These are phyloP conservation scores for Limnephilus marmoratus DNA, from an alignment of 2,888 invertebrate species.

Conservation along the genomic window DNA sequence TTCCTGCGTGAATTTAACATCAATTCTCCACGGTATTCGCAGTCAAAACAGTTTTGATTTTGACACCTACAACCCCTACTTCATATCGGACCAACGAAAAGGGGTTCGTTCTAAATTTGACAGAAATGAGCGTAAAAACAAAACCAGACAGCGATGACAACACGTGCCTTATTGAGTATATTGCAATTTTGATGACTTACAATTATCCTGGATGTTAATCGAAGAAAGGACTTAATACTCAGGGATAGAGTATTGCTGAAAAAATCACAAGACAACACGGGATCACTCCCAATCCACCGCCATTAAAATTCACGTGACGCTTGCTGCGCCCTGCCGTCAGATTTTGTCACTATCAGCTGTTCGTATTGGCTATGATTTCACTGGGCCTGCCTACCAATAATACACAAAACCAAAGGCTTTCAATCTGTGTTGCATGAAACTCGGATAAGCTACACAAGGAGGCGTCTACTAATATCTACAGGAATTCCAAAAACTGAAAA, in stretches of 20 bases:
- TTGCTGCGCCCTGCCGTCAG: conserved; percentile 77
- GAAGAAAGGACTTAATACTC: conserved; percentile 42
- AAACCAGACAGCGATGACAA: conserved; percentile 32
- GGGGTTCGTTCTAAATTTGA: conserved; percentile 49
- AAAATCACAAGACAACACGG: conserved; percentile 79
- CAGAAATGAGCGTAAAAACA: conserved; percentile 51
- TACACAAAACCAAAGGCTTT: neutral
- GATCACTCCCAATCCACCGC: conserved; percentile 78
- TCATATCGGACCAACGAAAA: neutral
- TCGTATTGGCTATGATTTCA: conserved; percentile 75
- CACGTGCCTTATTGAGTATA: neutral
- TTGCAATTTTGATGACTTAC: conserved; percentile 44
- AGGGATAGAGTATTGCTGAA: conserved; percentile 55
- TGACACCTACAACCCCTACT: conserved; percentile 50
- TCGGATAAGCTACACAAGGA: no score
- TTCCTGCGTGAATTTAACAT: neutral
- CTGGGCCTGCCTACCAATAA: conserved; percentile 15
- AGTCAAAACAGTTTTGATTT: conserved; percentile 18
- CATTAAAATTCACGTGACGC: conserved; percentile 82
- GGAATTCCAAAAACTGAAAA: no score
- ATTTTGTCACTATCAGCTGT: conserved; percentile 76
- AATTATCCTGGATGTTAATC: conserved; percentile 23
- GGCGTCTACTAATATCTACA: no score
- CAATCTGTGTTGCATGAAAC: neutral
- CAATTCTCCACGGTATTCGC: no score